phyloP scores from a whole-genome alignment of 2,888 invertebrate genomes.

The Allacma fusca region DNA sequence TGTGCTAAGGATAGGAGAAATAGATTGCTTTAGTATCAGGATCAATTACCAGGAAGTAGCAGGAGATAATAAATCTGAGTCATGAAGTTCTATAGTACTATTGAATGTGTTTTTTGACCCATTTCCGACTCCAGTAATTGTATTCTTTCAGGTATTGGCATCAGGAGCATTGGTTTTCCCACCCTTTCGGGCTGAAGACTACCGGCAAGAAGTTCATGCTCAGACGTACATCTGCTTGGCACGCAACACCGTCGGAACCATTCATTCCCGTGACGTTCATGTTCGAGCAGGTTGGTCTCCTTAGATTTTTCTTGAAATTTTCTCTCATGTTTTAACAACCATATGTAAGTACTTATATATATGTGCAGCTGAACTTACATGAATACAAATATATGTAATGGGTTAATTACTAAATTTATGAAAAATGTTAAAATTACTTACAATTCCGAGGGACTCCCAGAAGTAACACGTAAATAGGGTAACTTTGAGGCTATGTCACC shows the following conservation, averaged over 20 bases:
- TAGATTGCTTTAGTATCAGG: no score
- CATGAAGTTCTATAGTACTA: no score
- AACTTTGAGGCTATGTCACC: no score
- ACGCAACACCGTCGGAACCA: slow-evolving; percentile 86
- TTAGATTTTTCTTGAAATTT: background rate
- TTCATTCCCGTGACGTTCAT: slow-evolving; percentile 90
- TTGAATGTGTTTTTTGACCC: background rate
- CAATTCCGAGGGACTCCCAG: no score
- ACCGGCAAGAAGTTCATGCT: slow-evolving; percentile 91
- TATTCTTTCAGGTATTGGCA: slow-evolving; percentile 74
- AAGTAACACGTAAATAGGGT: no score
- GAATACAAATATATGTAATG: no score
- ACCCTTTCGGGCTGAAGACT: slow-evolving; percentile 92
- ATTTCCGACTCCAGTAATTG: background rate
- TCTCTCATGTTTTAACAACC: background rate
- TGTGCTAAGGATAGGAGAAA: no score
- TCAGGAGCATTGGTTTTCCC: slow-evolving; percentile 94
- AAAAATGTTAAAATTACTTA: no score
- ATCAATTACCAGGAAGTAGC: no score
- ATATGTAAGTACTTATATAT: background rate
- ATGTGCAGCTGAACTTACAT: no score
- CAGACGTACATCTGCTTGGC: slow-evolving; percentile 93
- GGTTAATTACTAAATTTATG: no score
- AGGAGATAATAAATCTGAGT: no score
- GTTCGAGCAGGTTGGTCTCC: slow-evolving; percentile 86